A percentile compares a stretch with the other conserved stretches of the same genome.
Conservation (phyloP, 2,113 vertebrate genomes). For the Dicrurus megarhynchus region DNA sequence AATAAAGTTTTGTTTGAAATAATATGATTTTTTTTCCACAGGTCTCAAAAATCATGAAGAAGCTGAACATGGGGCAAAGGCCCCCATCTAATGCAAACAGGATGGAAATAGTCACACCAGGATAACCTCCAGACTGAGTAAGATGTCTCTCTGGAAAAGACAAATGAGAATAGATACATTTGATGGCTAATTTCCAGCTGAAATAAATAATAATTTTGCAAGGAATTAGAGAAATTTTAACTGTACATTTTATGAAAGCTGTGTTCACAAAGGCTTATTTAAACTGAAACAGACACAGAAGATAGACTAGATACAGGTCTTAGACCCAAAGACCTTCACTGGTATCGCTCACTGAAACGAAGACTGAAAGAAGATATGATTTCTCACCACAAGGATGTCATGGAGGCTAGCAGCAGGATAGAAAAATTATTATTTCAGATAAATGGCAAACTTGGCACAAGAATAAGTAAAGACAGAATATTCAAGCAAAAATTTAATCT, state of each 20-base stretch:
- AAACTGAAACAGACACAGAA: background rate
- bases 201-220: constrained; percentile 1
- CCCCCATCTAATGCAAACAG: background rate
- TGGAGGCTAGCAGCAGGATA: background rate
- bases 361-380: background rate
- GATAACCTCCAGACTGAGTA: background rate
- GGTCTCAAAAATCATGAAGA: background rate
- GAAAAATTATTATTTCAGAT: background rate
- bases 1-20: background rate
- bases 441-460: background rate
- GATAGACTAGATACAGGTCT: background rate
- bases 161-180: background rate
- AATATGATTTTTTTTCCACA: background rate
- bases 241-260: background rate
- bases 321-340: background rate
- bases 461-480: background rate
- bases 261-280: background rate
- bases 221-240: background rate
- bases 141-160: background rate
- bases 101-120: background rate
- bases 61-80: background rate
- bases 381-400: background rate
- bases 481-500: background rate
- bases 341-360: background rate
- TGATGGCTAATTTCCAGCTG: background rate